These are phyloP conservation scores for Abscondita cerata DNA, from an alignment of 2,888 invertebrate genomes.

Conservation along the genomic window DNA sequence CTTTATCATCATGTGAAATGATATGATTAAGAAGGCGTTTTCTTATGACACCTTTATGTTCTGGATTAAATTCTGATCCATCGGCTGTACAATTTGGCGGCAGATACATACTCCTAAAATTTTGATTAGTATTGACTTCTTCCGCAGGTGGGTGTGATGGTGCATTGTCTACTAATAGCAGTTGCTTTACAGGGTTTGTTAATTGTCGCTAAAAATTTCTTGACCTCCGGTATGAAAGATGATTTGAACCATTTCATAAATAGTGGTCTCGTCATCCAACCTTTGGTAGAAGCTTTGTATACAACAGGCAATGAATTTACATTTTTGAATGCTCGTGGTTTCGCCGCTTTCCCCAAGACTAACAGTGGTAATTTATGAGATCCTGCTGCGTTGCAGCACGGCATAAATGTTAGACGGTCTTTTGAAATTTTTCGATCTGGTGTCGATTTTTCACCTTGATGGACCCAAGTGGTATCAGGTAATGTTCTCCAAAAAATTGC, in stretches of 20 bases:
- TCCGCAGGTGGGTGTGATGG: constrained; percentile 13
- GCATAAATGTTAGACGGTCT: not conserved
- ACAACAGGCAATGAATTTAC: no score
- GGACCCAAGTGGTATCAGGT: no score
- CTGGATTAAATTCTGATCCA: no score
- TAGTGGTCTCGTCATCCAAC: constrained; percentile 17
- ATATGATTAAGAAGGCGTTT: no score
- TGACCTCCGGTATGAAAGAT: constrained; percentile 13
- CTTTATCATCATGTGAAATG: no score
- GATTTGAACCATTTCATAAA: no score
- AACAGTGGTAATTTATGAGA: not conserved
- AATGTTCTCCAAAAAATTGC: constrained; percentile 2
- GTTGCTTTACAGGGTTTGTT: constrained; percentile 14
- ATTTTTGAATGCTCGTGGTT: not conserved
- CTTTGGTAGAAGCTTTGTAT: no score
- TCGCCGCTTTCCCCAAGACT: not conserved
- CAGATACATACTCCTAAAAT: constrained; percentile 20
- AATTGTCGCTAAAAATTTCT: constrained; percentile 3
- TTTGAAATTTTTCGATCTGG: constrained; percentile 1
- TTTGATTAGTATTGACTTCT: constrained; percentile 14
- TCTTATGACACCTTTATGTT: no score
- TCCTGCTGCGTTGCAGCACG: no score
- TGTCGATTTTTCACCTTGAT: not conserved
- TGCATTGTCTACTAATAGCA: constrained; percentile 19
- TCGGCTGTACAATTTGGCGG: constrained; percentile 19